Base-by-base conservation (phyloP, 2,888 invertebrate species). In the Caenorhabditis sp. region DNA sequence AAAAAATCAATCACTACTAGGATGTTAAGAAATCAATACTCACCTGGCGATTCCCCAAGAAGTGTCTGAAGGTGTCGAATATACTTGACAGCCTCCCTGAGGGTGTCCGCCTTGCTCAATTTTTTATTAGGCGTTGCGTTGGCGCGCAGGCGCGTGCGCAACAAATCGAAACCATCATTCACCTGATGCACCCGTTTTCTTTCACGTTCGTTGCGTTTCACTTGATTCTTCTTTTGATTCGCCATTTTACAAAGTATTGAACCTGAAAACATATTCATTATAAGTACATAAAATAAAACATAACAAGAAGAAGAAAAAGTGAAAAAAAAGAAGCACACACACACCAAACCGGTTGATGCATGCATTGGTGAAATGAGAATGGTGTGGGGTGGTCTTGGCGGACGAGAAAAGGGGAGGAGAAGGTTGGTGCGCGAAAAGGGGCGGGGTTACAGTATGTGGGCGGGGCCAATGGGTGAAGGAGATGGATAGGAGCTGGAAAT, bases 181-280 rank as follows among this genome's bases (percentile, higher is more conserved):
- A 81, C 81, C 73, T 76, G 77, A 69, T 81, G 72, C 26, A 81
- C 81, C 26, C 81, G 61, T 10, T 77, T 79, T 23, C 81, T 43
- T 56, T 81, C 81, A 27, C 81, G 59, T 49, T 76, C 78, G 31
- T 81, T 81, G 62, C 81, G 59, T 21, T 73, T 65, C 50, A 70
- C 57, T 66, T 81, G 78, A 49, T 76, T 77, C 59, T 78, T 78
- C 57, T 75, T 78, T 23, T 60, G 53, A 23, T 64, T 69, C 25
- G 64, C 59, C 73, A 73, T 73, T 27, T 25, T 56, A 57, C 7
- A 8, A 4, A 8, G 7, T 2, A 8, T 25, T 25, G 43, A 43
- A 17, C 43, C 14, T 43, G 14, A 50, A 50, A 50, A 21, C n/a
- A 21, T 50, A 50, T 20, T 50, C 17, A 8, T 50, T 50, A 4